Evolutionary conservation across 2,113 vertebrate species (phyloP), one percentile per base, ranked within the genome.

Genomic region (Peucedramus taeniatus): DNA sequence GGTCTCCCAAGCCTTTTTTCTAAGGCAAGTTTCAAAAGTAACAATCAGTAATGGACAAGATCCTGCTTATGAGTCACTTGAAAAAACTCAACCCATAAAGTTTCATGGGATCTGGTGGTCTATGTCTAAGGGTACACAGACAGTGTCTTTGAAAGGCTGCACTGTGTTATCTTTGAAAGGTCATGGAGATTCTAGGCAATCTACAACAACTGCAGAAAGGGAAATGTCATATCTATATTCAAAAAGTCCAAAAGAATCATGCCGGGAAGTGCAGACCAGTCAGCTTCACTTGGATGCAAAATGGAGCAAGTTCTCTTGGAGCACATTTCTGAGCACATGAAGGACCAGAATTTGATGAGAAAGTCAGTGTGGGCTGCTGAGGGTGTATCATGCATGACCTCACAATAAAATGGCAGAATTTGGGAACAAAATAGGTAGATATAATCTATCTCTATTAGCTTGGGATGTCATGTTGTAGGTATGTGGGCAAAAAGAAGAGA

Each of bases 371-470:
- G 15, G 51, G 44, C 42, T 59, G 59, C 19, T 80, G 47, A 72
- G 10, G 4, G 1, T 1, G 0, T 22, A 28, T 18, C 9, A 19
- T 35, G 14, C 2, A 27, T 45, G 23, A 54, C 1, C 3, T 9
- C 27, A 5, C 7, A 2, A 56, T 22, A 42, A 83, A 68, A 72
- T 16, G 2, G 2, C 14, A 63, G 24, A 8, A 63, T 70, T 35
- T 42, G 6, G 37, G 8, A 82, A 56, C 3, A 1, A 84, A 77
- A 60, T 1, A 19, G 35, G 18, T 23, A 5, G 27, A 42, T 65
- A 56, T 28, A 31, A 75, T 40, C 24, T 70, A 19, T 15, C 9
- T 42, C 1, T 39, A 3, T 47, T 37, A 65, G 6, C 20, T 39
- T 65, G 26, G 10, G 5, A 44, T 40, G 2, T 37, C 64, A 31